A percentile compares a stretch with the other conserved stretches of the same genome.
Conservation (phyloP, 2,888 invertebrate species). For the Graphium colonna region DNA sequence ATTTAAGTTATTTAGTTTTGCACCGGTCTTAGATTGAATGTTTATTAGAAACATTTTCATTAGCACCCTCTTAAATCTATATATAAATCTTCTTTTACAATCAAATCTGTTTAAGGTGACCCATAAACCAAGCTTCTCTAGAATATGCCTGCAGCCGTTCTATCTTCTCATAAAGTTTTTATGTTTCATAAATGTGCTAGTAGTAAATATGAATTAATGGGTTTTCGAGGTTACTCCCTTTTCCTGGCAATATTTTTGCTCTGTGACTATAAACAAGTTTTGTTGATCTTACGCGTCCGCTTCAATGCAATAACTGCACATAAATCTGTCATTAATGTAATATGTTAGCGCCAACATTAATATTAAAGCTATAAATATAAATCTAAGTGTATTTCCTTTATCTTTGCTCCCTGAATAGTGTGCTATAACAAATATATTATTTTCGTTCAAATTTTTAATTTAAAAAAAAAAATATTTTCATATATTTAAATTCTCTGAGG, state of each 20-base stretch:
- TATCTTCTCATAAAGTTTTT: slow-evolving; percentile 70
- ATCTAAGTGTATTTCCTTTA: too few species aligned
- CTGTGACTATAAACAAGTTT: slow-evolving; percentile 39
- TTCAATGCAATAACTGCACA: slow-evolving; percentile 31
- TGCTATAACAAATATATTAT: too few species aligned
- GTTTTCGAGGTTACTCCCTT: slow-evolving; percentile 56
- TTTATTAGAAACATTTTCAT: slow-evolving; percentile 53
- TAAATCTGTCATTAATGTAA: slow-evolving; percentile 29
- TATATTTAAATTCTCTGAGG: too few species aligned
- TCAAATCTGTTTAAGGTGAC: slow-evolving; percentile 64
- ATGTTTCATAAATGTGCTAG: slow-evolving; percentile 73
- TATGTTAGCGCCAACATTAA: neutral
- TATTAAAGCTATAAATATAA: neutral
- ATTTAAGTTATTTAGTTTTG: too few species aligned
- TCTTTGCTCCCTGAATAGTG: too few species aligned
- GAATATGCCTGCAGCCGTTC: slow-evolving; percentile 61
- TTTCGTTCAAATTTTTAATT: too few species aligned
- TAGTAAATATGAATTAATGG: slow-evolving; percentile 75
- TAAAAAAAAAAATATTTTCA: too few species aligned
- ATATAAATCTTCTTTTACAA: slow-evolving; percentile 55
- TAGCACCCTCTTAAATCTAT: slow-evolving; percentile 46
- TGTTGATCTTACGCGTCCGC: slow-evolving; percentile 46
- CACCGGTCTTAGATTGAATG: too few species aligned
- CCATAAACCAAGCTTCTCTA: slow-evolving; percentile 58
- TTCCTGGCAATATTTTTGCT: slow-evolving; percentile 47